Evolutionary conservation across 2,113 vertebrate species (phyloP).

Genomic region (Uropsilus gracilis): DNA sequence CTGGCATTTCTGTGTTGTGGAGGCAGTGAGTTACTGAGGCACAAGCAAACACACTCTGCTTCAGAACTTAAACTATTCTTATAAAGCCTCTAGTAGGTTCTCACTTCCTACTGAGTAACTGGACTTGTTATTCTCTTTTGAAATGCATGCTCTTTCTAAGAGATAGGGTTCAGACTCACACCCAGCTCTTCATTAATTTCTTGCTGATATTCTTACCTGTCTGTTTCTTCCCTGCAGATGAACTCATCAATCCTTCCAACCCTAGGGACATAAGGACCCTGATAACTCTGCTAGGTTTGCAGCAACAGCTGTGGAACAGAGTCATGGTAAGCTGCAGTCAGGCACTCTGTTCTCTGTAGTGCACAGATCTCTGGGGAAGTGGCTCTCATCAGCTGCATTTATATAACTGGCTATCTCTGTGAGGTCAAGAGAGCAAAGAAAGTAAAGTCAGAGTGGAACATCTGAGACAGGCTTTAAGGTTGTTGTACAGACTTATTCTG

Average conservation of each 20-base stretch:
- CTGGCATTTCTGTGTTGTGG: background rate
- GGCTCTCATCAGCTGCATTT: background rate
- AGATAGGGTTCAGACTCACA: background rate
- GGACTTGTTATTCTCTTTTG: background rate
- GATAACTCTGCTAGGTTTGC: background rate
- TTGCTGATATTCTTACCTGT: background rate
- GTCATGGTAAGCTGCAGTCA: background rate
- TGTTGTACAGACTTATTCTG: background rate
- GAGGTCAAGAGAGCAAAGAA: background rate
- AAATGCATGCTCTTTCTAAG: background rate
- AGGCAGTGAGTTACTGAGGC: background rate
- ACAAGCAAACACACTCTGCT: background rate
- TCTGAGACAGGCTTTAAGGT: background rate
- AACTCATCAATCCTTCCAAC: background rate
- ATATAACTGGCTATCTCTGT: background rate
- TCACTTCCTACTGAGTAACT: background rate
- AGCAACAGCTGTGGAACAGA: background rate
- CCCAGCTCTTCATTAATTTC: background rate
- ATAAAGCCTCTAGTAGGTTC: background rate
- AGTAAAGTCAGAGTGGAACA: background rate
- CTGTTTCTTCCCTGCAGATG: background rate
- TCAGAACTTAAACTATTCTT: background rate
- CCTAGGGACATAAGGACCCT: background rate
- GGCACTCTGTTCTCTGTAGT: background rate
- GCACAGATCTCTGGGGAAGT: background rate